Evolutionary conservation across 2,888 invertebrate genomes (phyloP).

Genomic region (Herminia tarsipennalis): DNA sequence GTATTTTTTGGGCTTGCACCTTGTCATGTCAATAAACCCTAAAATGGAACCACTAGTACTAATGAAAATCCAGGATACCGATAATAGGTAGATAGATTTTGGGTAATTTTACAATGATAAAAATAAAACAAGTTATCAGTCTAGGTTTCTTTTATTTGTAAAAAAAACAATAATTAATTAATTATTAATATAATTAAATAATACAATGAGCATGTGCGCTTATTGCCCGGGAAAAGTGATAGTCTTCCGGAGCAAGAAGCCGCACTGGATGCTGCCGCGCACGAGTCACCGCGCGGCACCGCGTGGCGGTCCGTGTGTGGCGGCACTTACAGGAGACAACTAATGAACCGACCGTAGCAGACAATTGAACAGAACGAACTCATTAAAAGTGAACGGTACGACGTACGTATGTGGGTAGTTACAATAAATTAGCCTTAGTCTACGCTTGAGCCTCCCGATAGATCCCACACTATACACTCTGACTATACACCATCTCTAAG

Average conservation of each 20-base stretch:
- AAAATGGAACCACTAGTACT: too few relatives aligned
- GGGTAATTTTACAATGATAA: neutral
- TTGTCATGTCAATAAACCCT: too few relatives aligned
- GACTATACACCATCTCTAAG: conserved; percentile 52
- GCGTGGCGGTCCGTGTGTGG: conserved; percentile 17
- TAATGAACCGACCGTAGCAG: conserved; percentile 48
- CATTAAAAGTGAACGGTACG: conserved; percentile 26
- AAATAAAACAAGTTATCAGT: conserved; percentile 68
- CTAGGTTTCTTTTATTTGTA: conserved; percentile 82
- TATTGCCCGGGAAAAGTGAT: conserved; percentile 83
- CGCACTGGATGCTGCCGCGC: conserved; percentile 46
- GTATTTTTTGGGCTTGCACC: too few relatives aligned
- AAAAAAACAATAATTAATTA: conserved; percentile 80
- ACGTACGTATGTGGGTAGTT: conserved; percentile 16
- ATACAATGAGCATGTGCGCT: conserved; percentile 79
- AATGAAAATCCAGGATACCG: too few relatives aligned
- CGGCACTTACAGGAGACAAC: conserved; percentile 38
- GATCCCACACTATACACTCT: conserved; percentile 23
- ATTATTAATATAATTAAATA: conserved; percentile 76
- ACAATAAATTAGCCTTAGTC: conserved; percentile 53
- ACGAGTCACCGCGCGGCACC: conserved; percentile 12
- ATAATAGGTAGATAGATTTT: too few relatives aligned
- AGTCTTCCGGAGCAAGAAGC: conserved; percentile 85
- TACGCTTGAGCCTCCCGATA: conserved; percentile 58
- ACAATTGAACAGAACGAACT: conserved; percentile 38